phyloP scores from a whole-genome alignment of 2,888 invertebrate genomes.

The Cephus sareptanus region DNA sequence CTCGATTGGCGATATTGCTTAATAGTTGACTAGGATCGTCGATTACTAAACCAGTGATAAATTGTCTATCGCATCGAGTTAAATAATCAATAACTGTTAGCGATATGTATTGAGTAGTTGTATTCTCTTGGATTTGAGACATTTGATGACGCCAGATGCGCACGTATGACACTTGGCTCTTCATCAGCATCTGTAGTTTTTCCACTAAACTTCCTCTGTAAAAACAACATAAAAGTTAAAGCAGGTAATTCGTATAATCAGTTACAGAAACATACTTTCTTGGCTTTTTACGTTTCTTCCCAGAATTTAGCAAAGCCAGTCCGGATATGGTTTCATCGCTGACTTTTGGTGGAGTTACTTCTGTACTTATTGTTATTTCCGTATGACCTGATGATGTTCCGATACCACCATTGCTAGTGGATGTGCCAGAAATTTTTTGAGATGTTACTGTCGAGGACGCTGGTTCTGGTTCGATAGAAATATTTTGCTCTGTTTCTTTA shows the following conservation, averaged over 20 bases:
- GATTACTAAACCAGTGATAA: conserved; percentile 40
- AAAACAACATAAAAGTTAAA: conserved; percentile 18
- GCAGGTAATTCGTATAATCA: conserved; percentile 13
- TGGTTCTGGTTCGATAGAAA: background rate
- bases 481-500: background rate
- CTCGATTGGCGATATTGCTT: conserved; percentile 11
- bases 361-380: conserved; percentile 19
- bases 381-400: background rate
- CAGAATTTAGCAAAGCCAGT: conserved; percentile 20
- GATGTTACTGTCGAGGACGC: background rate
- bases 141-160: conserved; percentile 54
- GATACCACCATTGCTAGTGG: conserved; percentile 9
- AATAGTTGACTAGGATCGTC: conserved; percentile 45
- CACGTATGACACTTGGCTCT: conserved; percentile 41
- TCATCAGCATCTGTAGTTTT: conserved; percentile 41
- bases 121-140: conserved; percentile 28
- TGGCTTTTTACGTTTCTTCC: conserved; percentile 34
- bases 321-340: background rate
- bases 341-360: conserved; percentile 26
- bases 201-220: conserved; percentile 48
- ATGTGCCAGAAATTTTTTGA: conserved; percentile 38
- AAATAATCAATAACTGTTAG: conserved; percentile 35
- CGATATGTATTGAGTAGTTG: conserved; percentile 32
- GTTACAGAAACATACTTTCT: conserved; percentile 35
- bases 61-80: conserved; percentile 36